Conservation (phyloP, 2,888 invertebrate genomes). For the Drosophila tanythrix region DNA sequence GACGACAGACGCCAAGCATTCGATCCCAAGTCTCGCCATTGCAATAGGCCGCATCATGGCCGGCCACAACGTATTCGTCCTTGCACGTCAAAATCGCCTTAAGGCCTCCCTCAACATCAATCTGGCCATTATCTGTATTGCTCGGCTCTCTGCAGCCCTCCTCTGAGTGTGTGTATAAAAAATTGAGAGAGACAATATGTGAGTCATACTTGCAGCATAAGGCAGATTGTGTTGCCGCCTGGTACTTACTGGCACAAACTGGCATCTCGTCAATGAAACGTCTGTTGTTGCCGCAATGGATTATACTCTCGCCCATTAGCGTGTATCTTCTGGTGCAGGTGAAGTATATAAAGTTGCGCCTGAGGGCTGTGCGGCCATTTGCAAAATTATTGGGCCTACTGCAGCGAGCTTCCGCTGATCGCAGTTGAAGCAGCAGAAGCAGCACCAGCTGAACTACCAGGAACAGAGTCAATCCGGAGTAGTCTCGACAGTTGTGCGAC, state of each 20-base stretch:
- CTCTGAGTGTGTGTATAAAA: slow-evolving; percentile 83
- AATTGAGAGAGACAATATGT: slow-evolving; percentile 1
- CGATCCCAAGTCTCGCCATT: slow-evolving; percentile 90
- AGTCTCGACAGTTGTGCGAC: slow-evolving; percentile 16
- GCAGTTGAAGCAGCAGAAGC: slow-evolving; percentile 2
- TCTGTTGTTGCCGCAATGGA: slow-evolving; percentile 27
- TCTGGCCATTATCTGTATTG: slow-evolving; percentile 86
- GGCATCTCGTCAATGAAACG: slow-evolving; percentile 51
- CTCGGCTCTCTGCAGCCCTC: slow-evolving; percentile 86
- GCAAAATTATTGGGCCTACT: slow-evolving; percentile 5
- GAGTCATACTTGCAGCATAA: slow-evolving; percentile 4
- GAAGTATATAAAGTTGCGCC: slow-evolving; percentile 22
- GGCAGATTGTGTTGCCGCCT: neutral
- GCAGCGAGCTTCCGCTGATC: slow-evolving; percentile 32
- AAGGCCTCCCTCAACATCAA: slow-evolving; percentile 86
- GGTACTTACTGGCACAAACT: slow-evolving; percentile 65
- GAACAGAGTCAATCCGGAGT: neutral
- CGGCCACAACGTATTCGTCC: slow-evolving; percentile 87
- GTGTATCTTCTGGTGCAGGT: slow-evolving; percentile 20
- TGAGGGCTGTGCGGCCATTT: slow-evolving; percentile 15
- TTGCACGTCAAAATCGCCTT: slow-evolving; percentile 89
- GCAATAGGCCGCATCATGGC: slow-evolving; percentile 88
- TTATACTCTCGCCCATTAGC: slow-evolving; percentile 20
- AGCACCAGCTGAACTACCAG: neutral
- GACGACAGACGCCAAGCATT: slow-evolving; percentile 87